phyloP scores from a whole-genome alignment of 2,888 invertebrate species.

The Apodemia hepburni region DNA sequence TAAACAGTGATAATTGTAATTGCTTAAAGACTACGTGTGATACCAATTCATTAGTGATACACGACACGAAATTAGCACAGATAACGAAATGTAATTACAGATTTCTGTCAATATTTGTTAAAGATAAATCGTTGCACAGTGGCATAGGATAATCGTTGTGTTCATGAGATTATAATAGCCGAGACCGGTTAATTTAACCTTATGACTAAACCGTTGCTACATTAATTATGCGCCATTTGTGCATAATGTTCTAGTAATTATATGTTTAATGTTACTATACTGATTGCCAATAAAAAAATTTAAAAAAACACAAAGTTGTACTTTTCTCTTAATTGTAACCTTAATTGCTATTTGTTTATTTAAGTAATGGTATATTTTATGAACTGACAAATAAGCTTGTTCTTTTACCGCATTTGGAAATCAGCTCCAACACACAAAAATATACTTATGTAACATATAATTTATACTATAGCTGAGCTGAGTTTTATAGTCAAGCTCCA shows the following conservation, averaged over 20 bases:
- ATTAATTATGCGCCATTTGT: slow-evolving; percentile 9
- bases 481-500: too few species aligned
- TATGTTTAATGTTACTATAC: background rate
- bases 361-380: too few species aligned
- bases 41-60: slow-evolving; percentile 32
- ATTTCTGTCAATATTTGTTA: slow-evolving; percentile 66
- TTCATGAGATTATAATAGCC: slow-evolving; percentile 37
- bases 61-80: slow-evolving; percentile 59
- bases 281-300: too few species aligned
- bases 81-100: slow-evolving; percentile 65
- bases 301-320: too few species aligned
- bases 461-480: too few species aligned
- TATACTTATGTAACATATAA: too few species aligned
- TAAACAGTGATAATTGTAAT: background rate
- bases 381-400: too few species aligned
- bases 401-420: too few species aligned
- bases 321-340: too few species aligned
- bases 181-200: slow-evolving; percentile 28
- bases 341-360: too few species aligned
- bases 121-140: slow-evolving; percentile 64
- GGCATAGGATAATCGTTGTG: slow-evolving; percentile 46
- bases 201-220: slow-evolving; percentile 19
- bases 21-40: background rate
- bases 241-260: slow-evolving; percentile 5
- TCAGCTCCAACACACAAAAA: too few species aligned